These are phyloP conservation scores for Halcyon badia DNA, from an alignment of 2,797 vertebrate genomes.

Conservation along the genomic window DNA sequence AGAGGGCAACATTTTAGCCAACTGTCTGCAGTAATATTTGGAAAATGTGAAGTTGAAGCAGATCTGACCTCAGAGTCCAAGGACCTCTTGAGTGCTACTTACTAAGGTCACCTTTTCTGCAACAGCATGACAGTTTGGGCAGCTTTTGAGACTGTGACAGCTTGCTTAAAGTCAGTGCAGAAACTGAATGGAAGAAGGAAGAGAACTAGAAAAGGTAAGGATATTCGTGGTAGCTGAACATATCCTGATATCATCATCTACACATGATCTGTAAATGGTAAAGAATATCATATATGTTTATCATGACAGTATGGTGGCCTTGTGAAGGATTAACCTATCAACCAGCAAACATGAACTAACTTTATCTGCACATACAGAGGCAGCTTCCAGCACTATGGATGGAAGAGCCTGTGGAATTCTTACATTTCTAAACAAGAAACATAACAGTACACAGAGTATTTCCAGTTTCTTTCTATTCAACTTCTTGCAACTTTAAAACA, in stretches of 20 bases:
- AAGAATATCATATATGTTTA: background rate
- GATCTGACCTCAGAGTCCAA: conserved; percentile 43
- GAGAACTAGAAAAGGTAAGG: background rate
- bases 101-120: conserved; percentile 62
- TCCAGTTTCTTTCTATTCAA: background rate
- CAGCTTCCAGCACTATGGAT: background rate
- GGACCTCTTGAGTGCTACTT: conserved; percentile 35
- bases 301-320: background rate
- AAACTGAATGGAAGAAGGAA: conserved; percentile 1
- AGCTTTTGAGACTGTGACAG: background rate
- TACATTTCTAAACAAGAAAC: background rate
- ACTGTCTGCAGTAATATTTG: conserved; percentile 32
- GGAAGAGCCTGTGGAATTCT: background rate
- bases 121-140: conserved; percentile 29
- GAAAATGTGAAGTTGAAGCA: conserved; percentile 68
- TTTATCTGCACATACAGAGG: background rate
- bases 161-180: conserved; percentile 67
- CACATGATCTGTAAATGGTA: background rate
- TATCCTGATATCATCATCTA: background rate
- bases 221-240: background rate
- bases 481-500: background rate
- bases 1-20: conserved; percentile 25
- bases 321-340: background rate
- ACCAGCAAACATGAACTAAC: background rate
- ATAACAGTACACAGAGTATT: background rate